Evolutionary conservation across 2,888 invertebrate genomes (phyloP), one percentile per base, ranked within the genome.

Genomic region (Chydorus sphaericus): DNA sequence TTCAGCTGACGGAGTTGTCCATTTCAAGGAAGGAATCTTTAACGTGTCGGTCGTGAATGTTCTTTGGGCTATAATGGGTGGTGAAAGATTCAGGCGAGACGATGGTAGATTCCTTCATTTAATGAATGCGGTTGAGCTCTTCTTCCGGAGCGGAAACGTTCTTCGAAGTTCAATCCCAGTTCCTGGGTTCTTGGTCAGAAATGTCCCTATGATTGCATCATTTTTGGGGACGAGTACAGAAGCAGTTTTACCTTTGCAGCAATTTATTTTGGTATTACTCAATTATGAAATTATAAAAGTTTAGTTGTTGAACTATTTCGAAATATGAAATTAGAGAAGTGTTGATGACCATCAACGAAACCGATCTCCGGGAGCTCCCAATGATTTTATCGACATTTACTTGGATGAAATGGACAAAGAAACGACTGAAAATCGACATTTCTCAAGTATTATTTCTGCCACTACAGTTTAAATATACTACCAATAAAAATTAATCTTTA

Each of bases 341-440:
- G 57, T 63, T 18, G 44, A 52, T 23, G 60, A 59, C 23, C 62
- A 63, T 36, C 57, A 55, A 48, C 36, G 57, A 55, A 56, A 61
- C 14, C 20, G 28, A 57, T 58, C 11, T 54, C 2, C 16, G 16
- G 39, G 50, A 54, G 56, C 59, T 20, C 59, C 59, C 6, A 55
- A 62, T 38, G 62, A 62, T 44, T 62, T 61, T 48, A 60, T 62
- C 31, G 62, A 62, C 53, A 60, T 58, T 11, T 62, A 61, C 39
- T 36, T 62, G 11, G 36, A 33, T 18, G 62, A 62, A 54, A 60
- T 62, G 58, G 51, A 58, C 3, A 3, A 1, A n/a, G 18, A 10
- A 2, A 10, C 39, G 20, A 8, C 20, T 16, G 2, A 16, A 39
- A n/a, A n/a, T n/a, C 14, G 16, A 39, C n/a, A 39, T 39, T 8